Percentiles rank a stretch among this genome's conserved stretches.
These are phyloP conservation scores for Aleiodes leptofemur DNA, from an alignment of 2,888 invertebrate genomes.

Conservation along the genomic window DNA sequence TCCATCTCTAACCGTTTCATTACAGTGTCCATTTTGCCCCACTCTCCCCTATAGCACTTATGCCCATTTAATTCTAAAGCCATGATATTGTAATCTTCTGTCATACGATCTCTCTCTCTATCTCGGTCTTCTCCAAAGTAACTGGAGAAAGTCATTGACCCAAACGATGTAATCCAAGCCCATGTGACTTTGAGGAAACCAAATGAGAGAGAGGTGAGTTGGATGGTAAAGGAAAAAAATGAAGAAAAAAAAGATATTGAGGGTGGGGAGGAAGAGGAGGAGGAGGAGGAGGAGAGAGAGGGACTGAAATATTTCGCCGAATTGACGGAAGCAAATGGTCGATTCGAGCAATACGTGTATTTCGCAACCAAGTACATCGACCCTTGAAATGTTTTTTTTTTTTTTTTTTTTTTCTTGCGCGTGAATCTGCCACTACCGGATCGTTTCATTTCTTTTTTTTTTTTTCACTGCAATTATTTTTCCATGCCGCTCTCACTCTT, in stretches of 20 bases:
- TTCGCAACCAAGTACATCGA: constrained; percentile 43
- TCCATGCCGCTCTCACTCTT: constrained; percentile 1
- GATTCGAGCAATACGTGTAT: constrained; percentile 41
- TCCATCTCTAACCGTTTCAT: no score
- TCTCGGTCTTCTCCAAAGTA: constrained; percentile 56
- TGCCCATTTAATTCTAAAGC: no score
- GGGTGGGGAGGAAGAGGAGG: neutral
- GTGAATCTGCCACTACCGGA: constrained; percentile 43
- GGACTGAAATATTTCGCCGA: constrained; percentile 39
- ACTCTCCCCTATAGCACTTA: no score
- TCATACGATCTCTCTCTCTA: neutral
- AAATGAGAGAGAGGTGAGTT: constrained; percentile 41
- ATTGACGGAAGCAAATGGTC: constrained; percentile 50
- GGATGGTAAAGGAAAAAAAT: constrained; percentile 36
- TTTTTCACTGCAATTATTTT: neutral
- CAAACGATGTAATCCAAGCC: constrained; percentile 54
- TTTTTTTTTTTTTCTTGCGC: neutral
- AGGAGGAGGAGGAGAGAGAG: neutral
- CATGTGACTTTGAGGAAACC: constrained; percentile 39
- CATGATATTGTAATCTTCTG: neutral
- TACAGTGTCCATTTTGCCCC: no score
- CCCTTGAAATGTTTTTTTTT: constrained; percentile 19
- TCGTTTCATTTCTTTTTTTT: constrained; percentile 1
- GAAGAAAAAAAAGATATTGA: neutral
- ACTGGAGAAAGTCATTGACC: constrained; percentile 72